Percentiles rank a stretch among this genome's conserved stretches.
Conservation (phyloP, 2,797 vertebrate species). For the Sebastes paucispinis region DNA sequence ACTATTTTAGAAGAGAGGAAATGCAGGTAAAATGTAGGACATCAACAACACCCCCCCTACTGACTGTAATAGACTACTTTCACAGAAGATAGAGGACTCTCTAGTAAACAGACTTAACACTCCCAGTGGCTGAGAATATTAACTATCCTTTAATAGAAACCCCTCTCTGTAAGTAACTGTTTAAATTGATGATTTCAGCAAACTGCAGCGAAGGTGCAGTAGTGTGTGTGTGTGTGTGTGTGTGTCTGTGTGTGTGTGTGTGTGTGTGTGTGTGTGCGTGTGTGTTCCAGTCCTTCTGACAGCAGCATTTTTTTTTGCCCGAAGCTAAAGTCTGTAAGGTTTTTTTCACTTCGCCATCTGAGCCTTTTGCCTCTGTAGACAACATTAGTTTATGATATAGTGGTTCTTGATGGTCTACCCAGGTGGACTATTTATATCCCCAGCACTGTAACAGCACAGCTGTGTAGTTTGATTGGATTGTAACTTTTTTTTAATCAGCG, state of each 20-base stretch:
- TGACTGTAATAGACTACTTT: background rate
- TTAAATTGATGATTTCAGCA: slow-evolving; percentile 52
- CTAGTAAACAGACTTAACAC: slow-evolving; percentile 20
- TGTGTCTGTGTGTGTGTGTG: too few relatives aligned
- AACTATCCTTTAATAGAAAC: slow-evolving; percentile 40
- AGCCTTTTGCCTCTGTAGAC: slow-evolving; percentile 37
- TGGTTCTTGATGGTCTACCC: slow-evolving; percentile 27
- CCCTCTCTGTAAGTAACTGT: slow-evolving; percentile 31
- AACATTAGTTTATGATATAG: slow-evolving; percentile 44
- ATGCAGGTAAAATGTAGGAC: slow-evolving; percentile 2
- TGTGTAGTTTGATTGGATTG: slow-evolving; percentile 39
- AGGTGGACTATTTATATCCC: slow-evolving; percentile 31
- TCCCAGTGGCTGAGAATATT: slow-evolving; percentile 28
- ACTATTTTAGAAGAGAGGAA: background rate
- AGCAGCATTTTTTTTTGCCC: slow-evolving; percentile 22
- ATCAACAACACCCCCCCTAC: background rate
- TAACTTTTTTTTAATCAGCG: slow-evolving; percentile 30
- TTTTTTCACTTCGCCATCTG: slow-evolving; percentile 29
- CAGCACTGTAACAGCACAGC: slow-evolving; percentile 21
- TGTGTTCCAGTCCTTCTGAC: slow-evolving; percentile 15
- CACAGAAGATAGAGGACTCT: slow-evolving; percentile 7
- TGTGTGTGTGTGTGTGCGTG: background rate
- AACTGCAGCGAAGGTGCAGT: slow-evolving; percentile 31
- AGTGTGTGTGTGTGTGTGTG: background rate
- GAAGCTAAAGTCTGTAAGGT: slow-evolving; percentile 32